phyloP scores from a whole-genome alignment of 2,888 invertebrate species.

The Smittia sp. region DNA sequence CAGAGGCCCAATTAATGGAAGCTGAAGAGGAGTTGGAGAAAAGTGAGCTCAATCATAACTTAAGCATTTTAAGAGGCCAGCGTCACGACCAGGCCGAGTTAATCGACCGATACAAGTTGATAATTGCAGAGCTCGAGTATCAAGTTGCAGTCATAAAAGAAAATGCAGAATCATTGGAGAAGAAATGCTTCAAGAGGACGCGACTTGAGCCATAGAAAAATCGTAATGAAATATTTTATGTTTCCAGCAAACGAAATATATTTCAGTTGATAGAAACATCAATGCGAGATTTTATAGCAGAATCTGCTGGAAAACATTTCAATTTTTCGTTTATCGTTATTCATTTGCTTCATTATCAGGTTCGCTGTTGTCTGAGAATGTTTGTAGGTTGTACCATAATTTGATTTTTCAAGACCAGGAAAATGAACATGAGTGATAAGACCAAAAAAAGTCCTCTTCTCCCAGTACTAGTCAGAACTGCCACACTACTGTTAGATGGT shows the following conservation, averaged over 20 bases:
- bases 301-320: conserved; percentile 16
- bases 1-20: conserved; percentile 16
- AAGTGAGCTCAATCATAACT: not conserved
- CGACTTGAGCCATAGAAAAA: conserved; percentile 27
- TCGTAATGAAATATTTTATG: not conserved
- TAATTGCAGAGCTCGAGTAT: conserved; percentile 17
- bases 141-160: conserved; percentile 9
- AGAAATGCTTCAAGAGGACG: conserved; percentile 33
- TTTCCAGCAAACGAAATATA: not conserved
- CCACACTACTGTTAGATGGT: too few species aligned
- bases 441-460: too few species aligned
- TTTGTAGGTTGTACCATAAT: too few species aligned
- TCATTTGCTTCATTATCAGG: too few species aligned
- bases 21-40: conserved; percentile 26
- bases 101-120: conserved; percentile 21
- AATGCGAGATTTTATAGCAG: not conserved
- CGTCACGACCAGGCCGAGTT: conserved; percentile 11
- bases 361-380: too few species aligned
- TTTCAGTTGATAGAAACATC: not conserved
- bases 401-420: too few species aligned
- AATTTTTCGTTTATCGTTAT: conserved; percentile 3
- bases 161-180: conserved; percentile 37
- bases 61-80: not conserved
- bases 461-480: too few species aligned
- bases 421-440: too few species aligned